Base-by-base conservation (phyloP, 2,113 vertebrate genomes). In the Mesocricetus auratus region DNA sequence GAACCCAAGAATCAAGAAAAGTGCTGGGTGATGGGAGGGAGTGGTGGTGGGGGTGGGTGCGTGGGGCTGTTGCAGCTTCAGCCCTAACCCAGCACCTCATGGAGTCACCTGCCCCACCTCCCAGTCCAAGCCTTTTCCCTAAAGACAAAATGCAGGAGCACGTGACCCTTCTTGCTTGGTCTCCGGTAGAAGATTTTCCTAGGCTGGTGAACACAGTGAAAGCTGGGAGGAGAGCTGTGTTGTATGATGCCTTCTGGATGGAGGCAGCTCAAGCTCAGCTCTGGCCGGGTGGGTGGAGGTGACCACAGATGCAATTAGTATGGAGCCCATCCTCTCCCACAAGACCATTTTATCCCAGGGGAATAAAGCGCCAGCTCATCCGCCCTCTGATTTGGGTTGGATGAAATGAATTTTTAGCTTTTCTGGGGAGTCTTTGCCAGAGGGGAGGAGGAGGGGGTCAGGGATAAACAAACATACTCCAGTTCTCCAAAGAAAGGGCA, bases 401-500 rank as follows among this genome's bases (percentile, higher is more conserved):
- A 99, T 98, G 98, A 99, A 99, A 99, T 98, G 98, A 99, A 99
- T 99, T 99, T 99, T 99, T 99, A 99, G 99, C 98, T 98, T 98
- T 97, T 98, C 98, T 99, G 98, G 36, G 39, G 95, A 96, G 92
- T 69, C 36, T 47, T 62, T 90, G 94, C 97, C 91, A 94, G 50
- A 11, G 22, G 77, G 42, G 47, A 53, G 96, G 73, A 89, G 60
- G 4, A 74, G 71, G 24, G 87, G n/a, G n/a, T 64, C 78, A 71
- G 82, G 29, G 47, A 93, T 83, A 79, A 92, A 96, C 93, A 97
- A 71, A 89, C 53, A 62, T 15, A n/a, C 77, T 36, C 0, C 3
- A 79, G 62, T 22, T 69, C 58, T 64, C 58, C 69, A 0, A 0
- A 93, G 81, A n/a, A 82, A 60, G 66, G 82, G 36, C 21, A 47